Evolutionary conservation across 2,888 invertebrate genomes (phyloP), one percentile per base, ranked within the genome.

Genomic region (Lithophane socia): DNA sequence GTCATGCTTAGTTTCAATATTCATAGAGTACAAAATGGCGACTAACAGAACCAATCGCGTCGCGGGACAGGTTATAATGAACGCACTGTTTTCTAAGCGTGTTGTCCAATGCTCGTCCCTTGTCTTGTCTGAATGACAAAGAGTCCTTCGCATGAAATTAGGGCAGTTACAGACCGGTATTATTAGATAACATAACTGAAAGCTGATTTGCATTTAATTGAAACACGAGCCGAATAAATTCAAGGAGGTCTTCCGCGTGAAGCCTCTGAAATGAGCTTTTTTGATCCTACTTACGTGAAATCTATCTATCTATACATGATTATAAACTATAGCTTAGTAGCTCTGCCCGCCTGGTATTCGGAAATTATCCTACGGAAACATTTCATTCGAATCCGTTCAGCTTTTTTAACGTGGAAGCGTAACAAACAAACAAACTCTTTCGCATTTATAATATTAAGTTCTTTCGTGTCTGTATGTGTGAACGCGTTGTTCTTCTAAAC

Each of bases 171-270:
- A 56, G 63, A 42, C n/a, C 9, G 1, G 16, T 44, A 29, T 16
- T 16, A 77, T 44, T 29, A 47, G 21, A 37, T 77, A 49, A 24
- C 37, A 56, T 70, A 63, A 13, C 56, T 29, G 29, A 56, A 78
- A 29, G 16, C 63, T 78, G 79, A 72, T 78, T 78, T 78, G 44
- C 79, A 79, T 78, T 29, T 79, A 52, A 79, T 65, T 65, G 42
- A 79, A 72, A 79, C 29, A 64, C 37, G 56, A 21, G 21, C 29
- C 9, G 42, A 72, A 64, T 72, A 79, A 77, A 71, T 72, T 79
- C 56, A 24, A 77, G 29, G 5, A 16, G 29, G 18, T 29, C 49
- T 16, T 77, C 52, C 2, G 52, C 16, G 9, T 24, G 29, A 44
- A 58, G 42, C 42, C 79, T 29, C 71, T 56, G 56, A 64, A 56